phyloP scores from a whole-genome alignment of 2,888 invertebrate species.

The Eudemis profundana region DNA sequence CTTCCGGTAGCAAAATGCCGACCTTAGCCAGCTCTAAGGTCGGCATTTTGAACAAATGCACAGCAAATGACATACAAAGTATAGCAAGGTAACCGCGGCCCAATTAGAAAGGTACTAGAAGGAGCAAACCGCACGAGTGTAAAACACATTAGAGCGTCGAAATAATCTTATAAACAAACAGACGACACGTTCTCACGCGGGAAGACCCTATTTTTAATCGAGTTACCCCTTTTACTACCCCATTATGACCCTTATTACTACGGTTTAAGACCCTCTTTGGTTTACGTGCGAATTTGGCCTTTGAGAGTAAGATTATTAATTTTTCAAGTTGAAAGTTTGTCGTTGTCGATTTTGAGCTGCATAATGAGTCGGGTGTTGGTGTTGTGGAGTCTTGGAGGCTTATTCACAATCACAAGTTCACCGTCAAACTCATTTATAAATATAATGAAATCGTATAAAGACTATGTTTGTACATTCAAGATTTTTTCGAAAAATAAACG shows the following conservation, averaged over 20 bases:
- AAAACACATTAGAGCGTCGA: slow-evolving; percentile 52
- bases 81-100: neutral
- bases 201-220: slow-evolving; percentile 50
- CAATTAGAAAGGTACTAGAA: slow-evolving; percentile 25
- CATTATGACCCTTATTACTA: slow-evolving; percentile 7
- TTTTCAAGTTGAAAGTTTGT: slow-evolving; percentile 40
- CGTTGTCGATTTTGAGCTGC: slow-evolving; percentile 38
- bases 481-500: no score
- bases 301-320: slow-evolving; percentile 40
- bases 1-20: no score
- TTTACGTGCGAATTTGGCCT: slow-evolving; percentile 12
- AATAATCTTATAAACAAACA: slow-evolving; percentile 65
- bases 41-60: neutral
- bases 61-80: neutral
- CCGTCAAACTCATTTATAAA: no score
- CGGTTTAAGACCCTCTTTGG: neutral
- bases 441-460: no score
- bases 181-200: slow-evolving; percentile 52
- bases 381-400: neutral
- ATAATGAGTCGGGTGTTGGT: slow-evolving; percentile 27
- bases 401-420: neutral
- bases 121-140: slow-evolving; percentile 36
- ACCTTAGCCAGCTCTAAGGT: no score
- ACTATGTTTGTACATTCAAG: no score
- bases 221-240: slow-evolving; percentile 44